Evolutionary conservation across 2,113 vertebrate species (phyloP).

Genomic region (Aegithalos caudatus): DNA sequence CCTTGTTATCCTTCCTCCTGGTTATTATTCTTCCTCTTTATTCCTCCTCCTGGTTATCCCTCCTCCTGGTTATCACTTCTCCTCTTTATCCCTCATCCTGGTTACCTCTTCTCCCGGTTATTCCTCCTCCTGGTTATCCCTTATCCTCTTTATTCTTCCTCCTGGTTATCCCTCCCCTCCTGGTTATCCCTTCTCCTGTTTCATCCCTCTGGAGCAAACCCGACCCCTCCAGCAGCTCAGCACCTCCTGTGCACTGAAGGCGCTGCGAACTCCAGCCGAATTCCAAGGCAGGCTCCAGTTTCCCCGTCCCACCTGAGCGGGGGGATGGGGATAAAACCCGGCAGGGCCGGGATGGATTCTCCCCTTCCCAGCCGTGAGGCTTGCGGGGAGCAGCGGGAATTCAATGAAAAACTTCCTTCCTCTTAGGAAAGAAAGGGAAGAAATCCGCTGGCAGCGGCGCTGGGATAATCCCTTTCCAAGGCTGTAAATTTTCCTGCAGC

Average conservation of each 20-base stretch:
- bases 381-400: not conserved
- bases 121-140: not conserved
- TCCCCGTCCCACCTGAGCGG: not conserved
- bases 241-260: not conserved
- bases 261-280: rapidly evolving
- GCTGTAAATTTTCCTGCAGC: conserved; percentile 47
- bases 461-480: conserved; percentile 42
- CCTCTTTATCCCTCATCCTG: not conserved
- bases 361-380: not conserved
- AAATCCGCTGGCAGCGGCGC: conserved; percentile 1
- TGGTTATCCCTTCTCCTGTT: not conserved
- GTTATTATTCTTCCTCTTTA: not conserved
- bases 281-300: not conserved
- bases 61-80: no score
- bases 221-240: not conserved
- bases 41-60: not conserved
- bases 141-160: rapidly evolving
- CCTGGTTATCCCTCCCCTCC: not conserved
- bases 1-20: not conserved
- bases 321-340: not conserved
- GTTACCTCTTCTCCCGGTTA: not conserved
- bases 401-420: conserved; percentile 39
- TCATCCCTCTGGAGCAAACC: not conserved
- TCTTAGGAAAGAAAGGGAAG: not conserved
- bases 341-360: rapidly evolving